Evolutionary conservation across 2,888 invertebrate species (phyloP).

Genomic region (Hololepta plana): DNA sequence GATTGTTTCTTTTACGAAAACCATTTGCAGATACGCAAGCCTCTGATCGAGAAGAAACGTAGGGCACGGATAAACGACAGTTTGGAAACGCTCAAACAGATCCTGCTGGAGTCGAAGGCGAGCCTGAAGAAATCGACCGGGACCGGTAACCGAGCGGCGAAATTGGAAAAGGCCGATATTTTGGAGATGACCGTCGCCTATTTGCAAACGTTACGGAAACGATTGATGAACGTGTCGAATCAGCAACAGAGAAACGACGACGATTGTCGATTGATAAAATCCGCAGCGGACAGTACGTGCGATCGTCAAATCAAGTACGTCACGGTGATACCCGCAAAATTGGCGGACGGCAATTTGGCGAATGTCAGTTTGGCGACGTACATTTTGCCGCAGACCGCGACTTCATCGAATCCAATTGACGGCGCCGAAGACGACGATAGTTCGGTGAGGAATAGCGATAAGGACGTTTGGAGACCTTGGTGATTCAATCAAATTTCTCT

Average conservation of each 20-base stretch:
- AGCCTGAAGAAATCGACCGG: conserved; percentile 16
- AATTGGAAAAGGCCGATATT: conserved; percentile 47
- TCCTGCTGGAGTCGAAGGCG: conserved; percentile 27
- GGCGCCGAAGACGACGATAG: conserved; percentile 8
- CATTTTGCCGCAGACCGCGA: conserved; percentile 6
- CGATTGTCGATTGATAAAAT: conserved; percentile 12
- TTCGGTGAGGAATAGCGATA: too few species aligned
- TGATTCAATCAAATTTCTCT: conserved; percentile 10
- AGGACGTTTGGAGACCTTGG: conserved; percentile 25
- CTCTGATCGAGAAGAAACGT: conserved; percentile 34
- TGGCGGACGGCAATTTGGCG: conserved; percentile 25
- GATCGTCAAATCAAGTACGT: conserved; percentile 14
- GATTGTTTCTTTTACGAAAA: too few species aligned
- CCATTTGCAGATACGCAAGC: conserved; percentile 29
- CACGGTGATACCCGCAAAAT: conserved; percentile 23
- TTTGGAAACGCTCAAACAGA: conserved; percentile 31
- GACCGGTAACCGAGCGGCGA: conserved; percentile 28
- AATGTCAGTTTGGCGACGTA: conserved; percentile 23
- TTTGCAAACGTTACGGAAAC: conserved; percentile 32
- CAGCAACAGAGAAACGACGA: too few species aligned
- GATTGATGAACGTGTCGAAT: too few species aligned
- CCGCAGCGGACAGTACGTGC: conserved; percentile 17
- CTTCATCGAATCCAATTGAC: conserved; percentile 8
- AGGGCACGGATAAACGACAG: conserved; percentile 35
- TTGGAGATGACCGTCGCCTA: conserved; percentile 43